Evolutionary conservation across 2,113 vertebrate species (phyloP).

Genomic region (Cyprinodon brontotheroides): DNA sequence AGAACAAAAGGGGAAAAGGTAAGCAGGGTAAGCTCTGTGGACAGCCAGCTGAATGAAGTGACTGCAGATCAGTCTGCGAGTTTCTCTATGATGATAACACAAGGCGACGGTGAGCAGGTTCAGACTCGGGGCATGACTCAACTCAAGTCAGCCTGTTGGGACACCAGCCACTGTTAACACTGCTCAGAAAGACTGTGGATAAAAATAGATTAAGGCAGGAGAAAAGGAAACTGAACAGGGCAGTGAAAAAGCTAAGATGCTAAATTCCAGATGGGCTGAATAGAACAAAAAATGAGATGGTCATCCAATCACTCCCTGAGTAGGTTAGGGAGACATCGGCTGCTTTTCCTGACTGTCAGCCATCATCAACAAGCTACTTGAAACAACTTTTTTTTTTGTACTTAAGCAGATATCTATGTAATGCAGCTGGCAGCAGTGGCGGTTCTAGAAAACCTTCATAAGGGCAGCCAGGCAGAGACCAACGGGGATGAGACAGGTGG

Average conservation of each 20-base stretch:
- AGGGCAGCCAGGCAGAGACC: too few species aligned
- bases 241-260: not conserved
- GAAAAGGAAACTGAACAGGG: not conserved
- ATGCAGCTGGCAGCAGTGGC: not conserved
- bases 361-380: not conserved
- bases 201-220: not conserved
- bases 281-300: not conserved
- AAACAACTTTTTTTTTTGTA: not conserved
- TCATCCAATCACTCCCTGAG: not conserved
- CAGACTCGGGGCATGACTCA: constrained; percentile 22
- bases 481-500: too few species aligned
- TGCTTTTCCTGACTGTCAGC: not conserved
- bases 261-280: not conserved
- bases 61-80: constrained; percentile 40
- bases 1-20: constrained; percentile 30
- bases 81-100: constrained; percentile 24
- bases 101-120: constrained; percentile 24
- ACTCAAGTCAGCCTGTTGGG: constrained; percentile 1
- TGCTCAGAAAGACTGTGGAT: not conserved
- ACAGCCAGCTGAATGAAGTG: constrained; percentile 35
- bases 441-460: too few species aligned
- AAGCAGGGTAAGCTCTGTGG: constrained; percentile 33
- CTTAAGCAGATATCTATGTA: not conserved
- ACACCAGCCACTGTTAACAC: not conserved
- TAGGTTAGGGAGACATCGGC: fast-evolving